A percentile compares a stretch with the other conserved stretches of the same genome.
phyloP scores from a whole-genome alignment of 2,113 vertebrate genomes.

The Dromaius novaehollandiae region DNA sequence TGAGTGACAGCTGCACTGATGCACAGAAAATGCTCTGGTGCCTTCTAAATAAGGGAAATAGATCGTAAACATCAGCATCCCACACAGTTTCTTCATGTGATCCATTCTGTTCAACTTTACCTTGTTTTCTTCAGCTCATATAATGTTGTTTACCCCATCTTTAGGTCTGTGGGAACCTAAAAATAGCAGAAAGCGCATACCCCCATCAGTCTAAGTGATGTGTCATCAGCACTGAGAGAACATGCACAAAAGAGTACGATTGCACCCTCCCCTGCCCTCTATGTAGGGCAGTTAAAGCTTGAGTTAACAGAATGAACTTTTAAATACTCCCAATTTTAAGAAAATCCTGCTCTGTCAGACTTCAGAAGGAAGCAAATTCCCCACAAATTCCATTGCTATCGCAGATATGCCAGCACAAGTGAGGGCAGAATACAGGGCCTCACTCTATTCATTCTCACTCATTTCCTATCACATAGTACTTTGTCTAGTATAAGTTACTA shows the following conservation, averaged over 20 bases:
- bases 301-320: not conserved
- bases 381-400: not conserved
- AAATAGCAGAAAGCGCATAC: not conserved
- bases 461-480: not conserved
- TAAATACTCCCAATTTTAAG: not conserved
- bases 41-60: not conserved
- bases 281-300: not conserved
- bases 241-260: not conserved
- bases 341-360: not conserved
- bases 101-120: not conserved
- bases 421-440: fast-evolving
- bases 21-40: not conserved
- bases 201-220: not conserved
- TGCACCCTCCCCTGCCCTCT: not conserved
- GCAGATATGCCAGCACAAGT: fast-evolving
- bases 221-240: not conserved
- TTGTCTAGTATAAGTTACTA: not conserved
- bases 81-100: not conserved
- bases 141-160: not conserved
- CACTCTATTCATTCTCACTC: not conserved
- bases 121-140: not conserved
- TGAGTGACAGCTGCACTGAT: not conserved
- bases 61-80: not conserved
- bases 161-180: not conserved
- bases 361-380: not conserved